Evolutionary conservation across 2,113 vertebrate species (phyloP).

Genomic region (Marcusenius ussheri): DNA sequence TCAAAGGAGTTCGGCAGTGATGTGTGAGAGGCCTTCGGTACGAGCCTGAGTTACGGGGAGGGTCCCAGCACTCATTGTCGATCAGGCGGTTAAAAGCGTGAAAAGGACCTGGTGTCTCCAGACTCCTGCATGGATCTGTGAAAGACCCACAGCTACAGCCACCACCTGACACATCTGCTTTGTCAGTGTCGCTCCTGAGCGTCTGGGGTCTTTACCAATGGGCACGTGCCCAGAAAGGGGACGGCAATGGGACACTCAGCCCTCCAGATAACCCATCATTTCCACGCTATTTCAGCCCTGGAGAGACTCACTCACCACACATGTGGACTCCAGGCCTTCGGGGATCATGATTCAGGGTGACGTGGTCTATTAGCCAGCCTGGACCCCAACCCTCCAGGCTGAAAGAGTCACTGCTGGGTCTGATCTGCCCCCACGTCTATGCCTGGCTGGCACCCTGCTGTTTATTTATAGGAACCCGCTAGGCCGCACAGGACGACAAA

Average conservation of each 20-base stretch:
- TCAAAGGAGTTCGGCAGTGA: not conserved
- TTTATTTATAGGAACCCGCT: not conserved
- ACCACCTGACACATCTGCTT: not conserved
- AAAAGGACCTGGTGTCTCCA: not conserved
- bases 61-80: not conserved
- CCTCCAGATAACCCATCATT: not conserved
- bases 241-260: not conserved
- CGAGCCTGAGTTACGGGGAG: not conserved
- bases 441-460: not conserved
- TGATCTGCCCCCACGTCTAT: not conserved
- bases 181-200: not conserved
- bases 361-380: not conserved
- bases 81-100: not conserved
- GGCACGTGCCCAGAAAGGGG: not conserved
- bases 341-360: not conserved
- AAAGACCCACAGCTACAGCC: not conserved
- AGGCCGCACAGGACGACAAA: not conserved
- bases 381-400: not conserved
- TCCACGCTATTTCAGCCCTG: not conserved
- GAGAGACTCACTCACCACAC: not conserved
- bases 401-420: not conserved
- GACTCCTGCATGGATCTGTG: not conserved
- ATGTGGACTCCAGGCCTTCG: not conserved
- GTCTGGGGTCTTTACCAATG: not conserved
- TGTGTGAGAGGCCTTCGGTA: not conserved